Percentiles rank a stretch among this genome's conserved stretches.
phyloP scores from a whole-genome alignment of 2,797 vertebrate species.

The Macrochelys suwanniensis region DNA sequence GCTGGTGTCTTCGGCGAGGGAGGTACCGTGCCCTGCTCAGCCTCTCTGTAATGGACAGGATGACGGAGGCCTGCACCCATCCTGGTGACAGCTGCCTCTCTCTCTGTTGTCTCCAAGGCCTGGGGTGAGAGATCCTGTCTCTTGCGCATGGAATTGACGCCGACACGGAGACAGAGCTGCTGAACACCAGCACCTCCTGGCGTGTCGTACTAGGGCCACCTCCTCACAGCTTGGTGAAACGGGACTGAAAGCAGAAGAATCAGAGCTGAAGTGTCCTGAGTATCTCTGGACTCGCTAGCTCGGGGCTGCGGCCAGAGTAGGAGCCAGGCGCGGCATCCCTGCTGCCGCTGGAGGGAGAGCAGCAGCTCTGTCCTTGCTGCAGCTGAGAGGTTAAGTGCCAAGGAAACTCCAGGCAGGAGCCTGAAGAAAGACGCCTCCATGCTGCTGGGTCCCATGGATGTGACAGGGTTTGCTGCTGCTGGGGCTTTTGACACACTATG shows the following conservation, averaged over 20 bases:
- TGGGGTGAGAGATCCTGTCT: neutral
- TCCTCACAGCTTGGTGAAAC: neutral
- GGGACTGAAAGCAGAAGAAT: neutral
- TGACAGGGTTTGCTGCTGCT: neutral
- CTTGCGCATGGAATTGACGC: neutral
- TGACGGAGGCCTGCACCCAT: neutral
- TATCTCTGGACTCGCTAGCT: neutral
- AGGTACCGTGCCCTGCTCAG: neutral
- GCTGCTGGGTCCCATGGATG: neutral
- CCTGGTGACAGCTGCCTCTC: neutral
- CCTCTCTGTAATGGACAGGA: neutral
- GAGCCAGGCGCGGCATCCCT: neutral
- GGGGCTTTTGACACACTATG: neutral
- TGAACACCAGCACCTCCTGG: neutral
- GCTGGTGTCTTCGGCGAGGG: neutral
- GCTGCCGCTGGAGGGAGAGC: neutral
- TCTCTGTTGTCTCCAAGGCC: neutral
- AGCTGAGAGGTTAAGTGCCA: neutral
- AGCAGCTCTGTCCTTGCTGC: neutral
- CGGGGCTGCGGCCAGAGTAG: neutral
- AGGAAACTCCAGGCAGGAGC: neutral
- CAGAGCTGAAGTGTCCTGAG: neutral
- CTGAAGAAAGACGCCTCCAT: neutral
- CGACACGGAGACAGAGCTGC: neutral
- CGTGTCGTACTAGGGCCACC: rapidly evolving